Evolutionary conservation across 2,888 invertebrate species (phyloP), one percentile per base, ranked within the genome.

Genomic region (Microdon myrmicae): DNA sequence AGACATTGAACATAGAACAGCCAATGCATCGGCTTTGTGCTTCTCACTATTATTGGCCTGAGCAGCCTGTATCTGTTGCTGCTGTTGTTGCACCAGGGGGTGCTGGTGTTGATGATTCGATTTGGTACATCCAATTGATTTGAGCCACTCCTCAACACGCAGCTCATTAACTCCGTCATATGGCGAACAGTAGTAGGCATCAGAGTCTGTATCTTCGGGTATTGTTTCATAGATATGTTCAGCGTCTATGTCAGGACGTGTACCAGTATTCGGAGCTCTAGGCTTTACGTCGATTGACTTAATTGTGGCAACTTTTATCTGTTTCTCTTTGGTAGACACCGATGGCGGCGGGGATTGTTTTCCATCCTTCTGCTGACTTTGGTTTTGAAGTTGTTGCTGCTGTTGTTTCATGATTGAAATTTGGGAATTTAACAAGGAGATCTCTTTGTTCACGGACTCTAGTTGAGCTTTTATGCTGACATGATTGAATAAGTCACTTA

Each of bases 151-250:
- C 13, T 69, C 68, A 9, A 70, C 71, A 49, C 44, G 72, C 3
- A 43, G 41, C 7, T 64, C 58, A 20, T 68, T 68, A 2, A 59
- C 55, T 17, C 51, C 70, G 59, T 84, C 83, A 71, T 84, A 84
- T 0, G 85, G 84, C 38, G 82, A 82, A 13, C 83, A 84, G 68
- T 85, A 85, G 37, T 84, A 83, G 2, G 84, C 83, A 68, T 84
- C 84, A 3, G 77, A 69, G 64, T 80, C 79, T 23, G 80, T 81
- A 68, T 83, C 83, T 67, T 84, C 84, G 1, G 84, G 83, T 59
- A 85, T 85, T 5, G 84, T 84, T 72, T 85, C 84, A 70, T 85
- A 85, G 43, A 85, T 84, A 69, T 84, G 85, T 60, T 84, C 84
- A 2, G 81, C 79, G 56, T 83, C 83, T 49, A 74, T 74, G 37